Base-by-base conservation (phyloP, 2,797 vertebrate genomes). In the Muscicapa comitata region DNA sequence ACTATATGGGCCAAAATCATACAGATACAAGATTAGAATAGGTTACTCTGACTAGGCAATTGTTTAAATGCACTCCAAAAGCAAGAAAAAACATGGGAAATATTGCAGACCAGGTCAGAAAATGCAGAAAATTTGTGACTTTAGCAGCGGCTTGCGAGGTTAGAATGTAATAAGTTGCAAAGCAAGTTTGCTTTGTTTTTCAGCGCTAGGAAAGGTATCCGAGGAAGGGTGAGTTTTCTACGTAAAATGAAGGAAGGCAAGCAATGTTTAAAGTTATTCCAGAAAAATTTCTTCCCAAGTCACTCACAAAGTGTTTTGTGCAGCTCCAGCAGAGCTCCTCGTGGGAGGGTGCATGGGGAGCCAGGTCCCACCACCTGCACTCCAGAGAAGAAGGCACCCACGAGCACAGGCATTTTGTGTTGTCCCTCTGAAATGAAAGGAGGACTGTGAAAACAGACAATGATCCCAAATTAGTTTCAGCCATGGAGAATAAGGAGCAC, bases 1-100 rank as follows among this genome's bases (percentile, higher is more conserved):
- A 95, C 87, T 78, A 77, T 48, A 54, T 8, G 17, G 62, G 20
- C 35, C n/a, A 63, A 81, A 95, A 86, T 73, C 88, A 78, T 81
- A 88, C 40, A 35, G 48, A 86, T 80, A 82, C 35, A 80, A 85
- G 51, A 84, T 74, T 73, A 94, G 45, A 81, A 59, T 37, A n/a
- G 29, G 28, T 66, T 94, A 55, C 17, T 79, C 24, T 80, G 62
- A 76, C 29, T 80, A 67, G 38, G 18, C 8, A 96, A 78, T 94
- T 94, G 85, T 88, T 92, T 81, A 79, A 90, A 86, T 63, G 19
- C 33, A 71, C 31, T 50, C 31, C 8, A 10, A n/a, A 92, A 68
- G 24, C 66, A 86, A 73, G 47, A 53, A 7, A 82, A 82, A 33
- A 7, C 3, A 11, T 20, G 45, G 23, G 83, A 90, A 91, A 91